Evolutionary conservation across 1,140 invertebrate genomes (phyloP), one percentile per base, ranked within the genome.

Genomic region (Idris sp.): DNA sequence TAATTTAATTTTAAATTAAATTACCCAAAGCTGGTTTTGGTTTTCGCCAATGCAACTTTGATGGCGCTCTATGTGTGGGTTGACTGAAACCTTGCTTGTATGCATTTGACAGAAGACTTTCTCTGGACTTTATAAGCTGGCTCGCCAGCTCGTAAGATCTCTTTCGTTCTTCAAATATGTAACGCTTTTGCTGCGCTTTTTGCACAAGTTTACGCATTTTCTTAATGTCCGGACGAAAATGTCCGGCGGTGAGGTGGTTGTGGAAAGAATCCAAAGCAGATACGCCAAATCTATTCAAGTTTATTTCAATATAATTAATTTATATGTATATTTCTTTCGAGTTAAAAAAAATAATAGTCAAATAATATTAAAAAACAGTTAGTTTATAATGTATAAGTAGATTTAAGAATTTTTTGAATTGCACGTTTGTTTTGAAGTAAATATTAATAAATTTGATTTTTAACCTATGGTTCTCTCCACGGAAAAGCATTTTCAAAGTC

Each of bases 161-260:
- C 74, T 89, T 90, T 6, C 87, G 83, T 69, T 89, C 87, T 36
- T 90, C 89, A 74, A 89, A 92, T 79, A 90, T 87, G 58, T 91
- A 91, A 78, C 94, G 91, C 65, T 90, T 90, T 19, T 90, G 89
- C 71, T 92, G 89, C 1, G 92, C 91, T 79, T 92, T 92, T 22
- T 89, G 87, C 28, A 93, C 91, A 28, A 92, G 84, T 41, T 79
- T 83, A 4, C 90, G 85, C 79, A 91, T 87, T 69, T 84, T 85
- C 15, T 86, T 84, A 0, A 91, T 90, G 75, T 92, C 91, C 0
- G 90, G 90, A 1, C 90, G 83, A 65, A 89, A 92, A 68, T 91
- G 89, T 2, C 93, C 93, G 69, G 89, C 88, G 78, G 89, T 89
- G 11, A 93, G 80, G 59, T 92, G 90, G 10, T 82, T 86, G 16